Percentiles rank a stretch among this genome's conserved stretches.
These are phyloP conservation scores for Trypoxylon attenuatum DNA, from an alignment of 2,888 invertebrate species.

Conservation along the genomic window DNA sequence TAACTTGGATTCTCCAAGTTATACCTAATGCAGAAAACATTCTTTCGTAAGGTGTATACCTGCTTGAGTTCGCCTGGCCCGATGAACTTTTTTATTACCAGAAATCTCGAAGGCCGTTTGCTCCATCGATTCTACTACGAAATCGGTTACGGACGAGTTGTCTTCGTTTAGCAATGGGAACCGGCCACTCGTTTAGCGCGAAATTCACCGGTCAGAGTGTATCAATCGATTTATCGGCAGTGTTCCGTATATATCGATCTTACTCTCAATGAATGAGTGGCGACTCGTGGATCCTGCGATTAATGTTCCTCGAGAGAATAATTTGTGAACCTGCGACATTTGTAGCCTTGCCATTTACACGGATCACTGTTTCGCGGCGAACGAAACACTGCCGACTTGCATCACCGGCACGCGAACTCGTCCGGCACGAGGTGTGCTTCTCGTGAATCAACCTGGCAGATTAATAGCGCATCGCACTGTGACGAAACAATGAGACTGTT, in stretches of 20 bases:
- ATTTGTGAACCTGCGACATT: too few species aligned
- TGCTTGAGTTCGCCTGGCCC: slow-evolving; percentile 2
- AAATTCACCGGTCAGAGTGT: too few species aligned
- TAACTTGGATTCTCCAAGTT: too few species aligned
- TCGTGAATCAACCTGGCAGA: not conserved
- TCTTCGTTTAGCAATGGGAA: not conserved
- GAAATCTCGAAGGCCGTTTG: slow-evolving; percentile 28
- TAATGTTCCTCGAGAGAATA: too few species aligned
- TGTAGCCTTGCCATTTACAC: too few species aligned
- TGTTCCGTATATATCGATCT: not conserved
- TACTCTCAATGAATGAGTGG: not conserved
- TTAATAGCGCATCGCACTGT: slow-evolving; percentile 1
- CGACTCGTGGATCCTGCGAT: too few species aligned
- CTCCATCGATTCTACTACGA: slow-evolving; percentile 17
- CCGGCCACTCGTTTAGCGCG: too few species aligned
- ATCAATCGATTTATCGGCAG: too few species aligned
- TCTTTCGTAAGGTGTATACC: too few species aligned
- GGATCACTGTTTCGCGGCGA: too few species aligned
- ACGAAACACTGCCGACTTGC: too few species aligned
- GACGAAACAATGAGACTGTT: slow-evolving; percentile 1
- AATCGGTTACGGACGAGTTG: slow-evolving; percentile 6
- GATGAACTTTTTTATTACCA: not conserved
- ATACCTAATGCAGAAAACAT: too few species aligned
- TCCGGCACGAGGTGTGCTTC: not conserved
- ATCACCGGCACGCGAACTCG: not conserved